phyloP scores from a whole-genome alignment of 2,888 invertebrate genomes.

The Spisula solida region DNA sequence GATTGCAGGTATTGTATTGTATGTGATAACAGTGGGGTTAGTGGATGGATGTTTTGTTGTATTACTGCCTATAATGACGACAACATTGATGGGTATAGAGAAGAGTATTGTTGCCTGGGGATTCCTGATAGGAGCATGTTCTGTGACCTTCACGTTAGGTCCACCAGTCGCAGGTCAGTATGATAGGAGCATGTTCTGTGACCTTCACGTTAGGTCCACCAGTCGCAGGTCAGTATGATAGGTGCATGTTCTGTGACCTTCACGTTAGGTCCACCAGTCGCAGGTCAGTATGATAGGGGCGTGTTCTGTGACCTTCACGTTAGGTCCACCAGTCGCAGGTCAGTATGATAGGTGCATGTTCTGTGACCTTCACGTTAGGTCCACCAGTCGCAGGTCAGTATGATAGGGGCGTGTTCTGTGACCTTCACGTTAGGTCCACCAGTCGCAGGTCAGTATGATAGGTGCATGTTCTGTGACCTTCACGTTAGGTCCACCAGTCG shows the following conservation, averaged over 20 bases:
- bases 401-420: constrained; percentile 76
- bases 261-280: constrained; percentile 81
- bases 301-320: constrained; percentile 80
- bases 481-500: constrained; percentile 81
- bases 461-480: constrained; percentile 80
- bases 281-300: constrained; percentile 78
- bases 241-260: constrained; percentile 80
- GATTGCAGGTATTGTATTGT: constrained; percentile 71
- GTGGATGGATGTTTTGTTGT: constrained; percentile 84
- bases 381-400: constrained; percentile 82
- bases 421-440: constrained; percentile 83
- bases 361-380: constrained; percentile 81
- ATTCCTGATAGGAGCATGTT: constrained; percentile 78
- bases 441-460: constrained; percentile 77
- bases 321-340: constrained; percentile 84
- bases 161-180: constrained; percentile 82
- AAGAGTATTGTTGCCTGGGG: constrained; percentile 82
- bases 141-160: constrained; percentile 81
- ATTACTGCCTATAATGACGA: constrained; percentile 79
- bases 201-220: constrained; percentile 83
- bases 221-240: constrained; percentile 78
- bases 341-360: constrained; percentile 72
- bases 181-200: constrained; percentile 76
- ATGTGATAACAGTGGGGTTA: constrained; percentile 77
- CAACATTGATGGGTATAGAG: constrained; percentile 76